phyloP scores from a whole-genome alignment of 2,797 vertebrate species.

The Artibeus lituratus region DNA sequence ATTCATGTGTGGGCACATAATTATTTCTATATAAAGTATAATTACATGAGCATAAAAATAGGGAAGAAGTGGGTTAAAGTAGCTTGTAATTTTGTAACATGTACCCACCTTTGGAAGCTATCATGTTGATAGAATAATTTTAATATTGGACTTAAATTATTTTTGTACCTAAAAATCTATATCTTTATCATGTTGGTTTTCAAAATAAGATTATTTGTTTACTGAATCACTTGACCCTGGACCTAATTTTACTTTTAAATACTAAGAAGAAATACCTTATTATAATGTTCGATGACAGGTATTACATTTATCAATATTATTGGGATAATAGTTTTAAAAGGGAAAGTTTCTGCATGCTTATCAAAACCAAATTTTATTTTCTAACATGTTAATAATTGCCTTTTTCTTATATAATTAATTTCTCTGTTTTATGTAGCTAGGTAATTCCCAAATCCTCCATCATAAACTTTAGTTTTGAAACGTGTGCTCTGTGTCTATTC shows the following conservation, averaged over 20 bases:
- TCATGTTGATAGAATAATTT: conserved; percentile 12
- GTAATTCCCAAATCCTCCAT: background rate
- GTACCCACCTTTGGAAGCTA: background rate
- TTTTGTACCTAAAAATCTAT: background rate
- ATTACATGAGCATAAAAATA: conserved; percentile 48
- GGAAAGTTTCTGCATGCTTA: background rate
- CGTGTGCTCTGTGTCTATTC: background rate
- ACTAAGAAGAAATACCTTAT: background rate
- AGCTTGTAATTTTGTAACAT: background rate
- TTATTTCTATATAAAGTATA: conserved; percentile 52
- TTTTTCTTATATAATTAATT: background rate
- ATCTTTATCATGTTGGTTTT: background rate
- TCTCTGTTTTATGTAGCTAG: background rate
- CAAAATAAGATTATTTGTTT: background rate
- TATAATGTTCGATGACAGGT: background rate
- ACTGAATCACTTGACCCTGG: background rate
- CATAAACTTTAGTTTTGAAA: background rate
- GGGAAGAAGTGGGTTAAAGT: conserved; percentile 30
- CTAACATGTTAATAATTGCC: background rate
- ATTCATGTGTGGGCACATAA: conserved; percentile 59
- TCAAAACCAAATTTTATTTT: background rate
- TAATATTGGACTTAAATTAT: background rate
- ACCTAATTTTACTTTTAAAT: background rate
- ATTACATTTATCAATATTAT: conserved; percentile 1
- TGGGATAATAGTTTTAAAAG: background rate